Percentiles rank a stretch among this genome's conserved stretches.
Conservation (phyloP, 2,113 vertebrate genomes). For the Aix galericulata region DNA sequence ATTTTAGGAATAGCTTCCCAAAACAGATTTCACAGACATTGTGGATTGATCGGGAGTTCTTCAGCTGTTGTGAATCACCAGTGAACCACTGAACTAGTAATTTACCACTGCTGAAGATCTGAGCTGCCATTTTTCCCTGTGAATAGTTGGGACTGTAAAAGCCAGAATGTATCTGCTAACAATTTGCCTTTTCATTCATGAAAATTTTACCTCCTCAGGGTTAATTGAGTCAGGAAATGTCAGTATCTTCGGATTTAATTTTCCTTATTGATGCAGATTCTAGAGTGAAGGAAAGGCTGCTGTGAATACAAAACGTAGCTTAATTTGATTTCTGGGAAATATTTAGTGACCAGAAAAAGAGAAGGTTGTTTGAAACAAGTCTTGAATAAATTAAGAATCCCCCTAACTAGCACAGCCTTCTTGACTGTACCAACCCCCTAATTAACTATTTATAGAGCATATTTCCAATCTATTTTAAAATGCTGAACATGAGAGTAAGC, state of each 20-base stretch:
- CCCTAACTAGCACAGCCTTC: neutral
- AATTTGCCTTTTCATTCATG: conserved; percentile 24
- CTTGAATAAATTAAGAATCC: conserved; percentile 27
- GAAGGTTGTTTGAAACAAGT: conserved; percentile 14
- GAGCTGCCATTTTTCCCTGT: neutral
- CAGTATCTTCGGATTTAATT: conserved; percentile 32
- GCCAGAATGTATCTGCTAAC: neutral
- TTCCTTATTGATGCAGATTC: conserved; percentile 20
- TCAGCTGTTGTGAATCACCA: neutral
- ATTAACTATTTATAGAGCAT: conserved; percentile 59
- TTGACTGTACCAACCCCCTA: neutral
- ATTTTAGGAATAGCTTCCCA: neutral
- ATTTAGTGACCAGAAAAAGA: conserved; percentile 30
- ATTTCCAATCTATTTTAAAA: conserved; percentile 55
- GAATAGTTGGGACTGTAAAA: neutral
- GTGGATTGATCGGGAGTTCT: neutral
- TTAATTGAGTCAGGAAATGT: conserved; percentile 47
- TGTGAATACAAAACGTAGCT: conserved; percentile 10
- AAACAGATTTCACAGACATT: neutral
- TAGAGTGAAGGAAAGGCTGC: conserved; percentile 8
- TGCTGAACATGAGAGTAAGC: conserved; percentile 24
- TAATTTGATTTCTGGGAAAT: conserved; percentile 39
- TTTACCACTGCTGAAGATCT: neutral
- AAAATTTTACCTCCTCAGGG: conserved; percentile 26
- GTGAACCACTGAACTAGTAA: neutral